Conservation (phyloP, 1,140 invertebrate species). For the Agrypnia vestita region DNA sequence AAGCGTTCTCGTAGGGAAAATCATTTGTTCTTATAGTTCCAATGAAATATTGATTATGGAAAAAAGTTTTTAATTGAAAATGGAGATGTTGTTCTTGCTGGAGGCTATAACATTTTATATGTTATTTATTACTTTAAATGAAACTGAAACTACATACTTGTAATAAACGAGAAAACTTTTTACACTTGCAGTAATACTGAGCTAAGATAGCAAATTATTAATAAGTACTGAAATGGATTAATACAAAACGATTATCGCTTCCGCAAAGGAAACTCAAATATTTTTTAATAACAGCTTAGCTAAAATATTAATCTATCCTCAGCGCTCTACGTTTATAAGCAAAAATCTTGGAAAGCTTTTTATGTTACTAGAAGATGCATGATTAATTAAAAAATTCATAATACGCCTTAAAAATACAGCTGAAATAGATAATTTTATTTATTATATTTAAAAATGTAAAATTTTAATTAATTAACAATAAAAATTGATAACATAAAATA, state of each 20-base stretch:
- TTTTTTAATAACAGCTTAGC: slow-evolving; percentile 1
- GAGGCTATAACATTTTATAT: no score
- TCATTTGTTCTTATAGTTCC: slow-evolving; percentile 1
- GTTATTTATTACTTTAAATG: no score
- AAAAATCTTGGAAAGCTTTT: slow-evolving; percentile 19
- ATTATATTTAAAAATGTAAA: background rate
- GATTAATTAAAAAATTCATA: background rate
- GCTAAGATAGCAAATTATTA: slow-evolving; percentile 11
- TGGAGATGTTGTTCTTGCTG: no score
- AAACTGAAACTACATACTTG: no score
- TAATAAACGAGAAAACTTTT: no score
- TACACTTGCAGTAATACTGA: slow-evolving; percentile 7
- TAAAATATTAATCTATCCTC: slow-evolving; percentile 21
- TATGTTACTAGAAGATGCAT: slow-evolving; percentile 21
- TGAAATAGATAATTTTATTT: background rate
- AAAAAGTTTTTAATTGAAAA: no score
- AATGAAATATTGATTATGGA: background rate
- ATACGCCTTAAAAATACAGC: slow-evolving; percentile 9
- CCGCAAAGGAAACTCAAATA: background rate
- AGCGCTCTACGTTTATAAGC: slow-evolving; percentile 30
- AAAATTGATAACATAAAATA: no score
- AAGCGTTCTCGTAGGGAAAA: slow-evolving; percentile 5
- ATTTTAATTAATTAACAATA: background rate
- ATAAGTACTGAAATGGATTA: slow-evolving; percentile 11
- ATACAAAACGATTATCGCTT: slow-evolving; percentile 8